Evolutionary conservation across 1,140 invertebrate genomes (phyloP).

Genomic region (Thaumetopoea pityocampa): DNA sequence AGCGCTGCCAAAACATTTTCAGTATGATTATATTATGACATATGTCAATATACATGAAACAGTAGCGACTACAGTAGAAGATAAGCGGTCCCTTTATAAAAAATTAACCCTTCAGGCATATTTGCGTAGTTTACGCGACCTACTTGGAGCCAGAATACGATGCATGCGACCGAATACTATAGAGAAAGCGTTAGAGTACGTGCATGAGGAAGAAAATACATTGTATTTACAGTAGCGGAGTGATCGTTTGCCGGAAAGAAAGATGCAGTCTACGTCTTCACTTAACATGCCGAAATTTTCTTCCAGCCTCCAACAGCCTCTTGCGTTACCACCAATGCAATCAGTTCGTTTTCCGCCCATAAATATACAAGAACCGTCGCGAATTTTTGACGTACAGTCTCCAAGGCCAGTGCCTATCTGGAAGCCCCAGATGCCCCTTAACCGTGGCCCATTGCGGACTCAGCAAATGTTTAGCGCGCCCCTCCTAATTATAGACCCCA

Average conservation of each 20-base stretch:
- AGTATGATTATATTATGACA: slow-evolving; percentile 3
- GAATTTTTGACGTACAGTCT: not conserved
- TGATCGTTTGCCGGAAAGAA: slow-evolving; percentile 6
- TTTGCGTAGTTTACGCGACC: not conserved
- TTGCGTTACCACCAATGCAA: not conserved
- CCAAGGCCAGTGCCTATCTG: not conserved
- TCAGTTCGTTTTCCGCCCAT: not conserved
- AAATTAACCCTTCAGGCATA: not conserved
- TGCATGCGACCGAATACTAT: slow-evolving; percentile 1
- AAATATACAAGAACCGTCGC: not conserved
- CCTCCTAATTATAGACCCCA: slow-evolving; percentile 13
- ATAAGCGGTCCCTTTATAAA: not conserved
- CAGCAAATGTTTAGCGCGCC: slow-evolving; percentile 18
- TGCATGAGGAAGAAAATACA: not conserved
- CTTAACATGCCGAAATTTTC: slow-evolving; percentile 6
- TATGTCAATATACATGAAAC: not conserved
- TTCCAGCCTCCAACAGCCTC: not conserved
- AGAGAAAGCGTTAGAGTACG: slow-evolving; percentile 2
- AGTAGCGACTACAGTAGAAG: not conserved
- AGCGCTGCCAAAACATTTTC: not conserved
- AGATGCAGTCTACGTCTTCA: not conserved
- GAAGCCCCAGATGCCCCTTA: not conserved
- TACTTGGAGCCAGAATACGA: not conserved
- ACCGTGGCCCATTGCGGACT: slow-evolving; percentile 7
- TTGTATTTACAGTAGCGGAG: slow-evolving; percentile 3